A percentile compares a stretch with the other conserved stretches of the same genome.
Evolutionary conservation across 2,113 vertebrate species (phyloP).

Genomic region (Vulpes vulpes): DNA sequence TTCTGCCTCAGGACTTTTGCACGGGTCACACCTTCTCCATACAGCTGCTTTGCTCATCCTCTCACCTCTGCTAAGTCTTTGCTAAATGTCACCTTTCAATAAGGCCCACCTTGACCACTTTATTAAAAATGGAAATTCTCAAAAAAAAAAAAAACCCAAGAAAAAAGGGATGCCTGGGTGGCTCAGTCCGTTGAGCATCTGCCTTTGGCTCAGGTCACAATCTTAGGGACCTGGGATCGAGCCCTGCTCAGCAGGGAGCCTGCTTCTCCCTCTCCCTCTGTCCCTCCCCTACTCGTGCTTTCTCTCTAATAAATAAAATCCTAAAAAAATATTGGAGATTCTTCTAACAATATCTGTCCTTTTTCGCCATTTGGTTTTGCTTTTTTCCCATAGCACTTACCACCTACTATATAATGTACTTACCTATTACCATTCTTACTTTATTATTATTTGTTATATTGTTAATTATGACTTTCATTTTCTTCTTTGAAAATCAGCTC

Average conservation of each 20-base stretch:
- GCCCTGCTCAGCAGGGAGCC: too few relatives aligned
- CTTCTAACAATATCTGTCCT: accelerated
- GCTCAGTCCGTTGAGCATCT: too few relatives aligned
- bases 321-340: not conserved
- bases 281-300: too few relatives aligned
- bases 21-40: not conserved
- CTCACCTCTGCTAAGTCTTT: not conserved
- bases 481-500: not conserved
- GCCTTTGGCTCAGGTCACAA: too few relatives aligned
- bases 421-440: not conserved
- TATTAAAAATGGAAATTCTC: not conserved
- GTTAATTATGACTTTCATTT: not conserved
- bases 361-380: not conserved
- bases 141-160: too few relatives aligned
- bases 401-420: not conserved
- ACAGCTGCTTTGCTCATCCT: not conserved
- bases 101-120: not conserved
- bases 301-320: too few relatives aligned
- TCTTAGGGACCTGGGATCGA: too few relatives aligned
- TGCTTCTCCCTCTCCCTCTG: too few relatives aligned
- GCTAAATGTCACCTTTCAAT: not conserved
- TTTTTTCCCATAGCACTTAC: not conserved
- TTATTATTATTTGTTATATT: not conserved
- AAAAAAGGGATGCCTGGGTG: too few relatives aligned
- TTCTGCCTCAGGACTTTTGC: constrained; percentile 40